phyloP scores from a whole-genome alignment of 2,797 vertebrate genomes.

The Coranthus polyacanthus region DNA sequence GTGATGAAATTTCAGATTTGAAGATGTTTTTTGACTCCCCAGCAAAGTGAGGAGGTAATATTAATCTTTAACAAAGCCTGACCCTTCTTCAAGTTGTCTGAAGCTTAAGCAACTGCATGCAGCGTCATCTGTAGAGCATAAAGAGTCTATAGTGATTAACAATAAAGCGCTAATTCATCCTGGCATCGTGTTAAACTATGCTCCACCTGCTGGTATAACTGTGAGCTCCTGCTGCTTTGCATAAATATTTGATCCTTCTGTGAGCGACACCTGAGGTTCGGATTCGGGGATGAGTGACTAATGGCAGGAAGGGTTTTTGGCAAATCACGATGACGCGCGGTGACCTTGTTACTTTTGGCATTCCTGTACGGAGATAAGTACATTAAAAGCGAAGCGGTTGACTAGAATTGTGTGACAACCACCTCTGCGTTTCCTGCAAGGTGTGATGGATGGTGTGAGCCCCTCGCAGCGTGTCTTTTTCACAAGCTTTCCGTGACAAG shows the following conservation, averaged over 20 bases:
- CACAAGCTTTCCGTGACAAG: constrained; percentile 49
- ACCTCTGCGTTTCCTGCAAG: constrained; percentile 58
- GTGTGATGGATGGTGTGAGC: constrained; percentile 75
- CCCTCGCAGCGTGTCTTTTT: constrained; percentile 57
- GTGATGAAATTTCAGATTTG: too few species aligned
- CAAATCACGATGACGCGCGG: constrained; percentile 55
- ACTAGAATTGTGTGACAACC: constrained; percentile 57
- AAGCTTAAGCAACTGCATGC: background rate
- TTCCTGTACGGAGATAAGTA: constrained; percentile 67
- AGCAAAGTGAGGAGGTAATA: background rate
- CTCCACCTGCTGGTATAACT: constrained; percentile 51
- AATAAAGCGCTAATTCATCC: constrained; percentile 50
- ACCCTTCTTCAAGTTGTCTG: constrained; percentile 17
- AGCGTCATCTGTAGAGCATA: constrained; percentile 32
- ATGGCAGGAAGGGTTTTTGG: constrained; percentile 53
- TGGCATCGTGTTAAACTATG: constrained; percentile 50
- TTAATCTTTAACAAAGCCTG: background rate
- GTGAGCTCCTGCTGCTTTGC: constrained; percentile 31
- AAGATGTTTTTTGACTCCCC: too few species aligned
- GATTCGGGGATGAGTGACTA: constrained; percentile 48
- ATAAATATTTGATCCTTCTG: constrained; percentile 72
- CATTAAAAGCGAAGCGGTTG: constrained; percentile 60
- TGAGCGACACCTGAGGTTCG: constrained; percentile 49
- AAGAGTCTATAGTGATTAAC: constrained; percentile 47
- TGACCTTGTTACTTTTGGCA: constrained; percentile 76